A percentile compares a stretch with the other conserved stretches of the same genome.
Conservation (phyloP, 2,888 invertebrate genomes). For the Microctonus hyperodae region DNA sequence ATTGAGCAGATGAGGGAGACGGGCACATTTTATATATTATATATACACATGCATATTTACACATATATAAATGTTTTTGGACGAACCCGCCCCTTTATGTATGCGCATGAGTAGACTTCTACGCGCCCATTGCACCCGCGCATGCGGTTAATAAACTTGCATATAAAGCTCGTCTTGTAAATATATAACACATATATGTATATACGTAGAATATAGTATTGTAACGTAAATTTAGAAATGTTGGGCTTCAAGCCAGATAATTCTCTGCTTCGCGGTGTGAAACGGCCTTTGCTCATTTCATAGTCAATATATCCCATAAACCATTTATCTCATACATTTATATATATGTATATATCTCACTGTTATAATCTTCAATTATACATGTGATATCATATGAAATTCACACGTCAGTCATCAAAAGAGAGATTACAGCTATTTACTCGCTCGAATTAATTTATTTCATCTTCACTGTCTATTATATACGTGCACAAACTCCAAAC, state of each 20-base stretch:
- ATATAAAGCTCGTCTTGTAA: too few relatives aligned
- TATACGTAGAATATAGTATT: constrained; percentile 23
- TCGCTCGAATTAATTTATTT: not conserved
- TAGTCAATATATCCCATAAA: constrained; percentile 56
- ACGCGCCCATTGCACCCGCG: constrained; percentile 30
- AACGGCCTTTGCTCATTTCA: constrained; percentile 59
- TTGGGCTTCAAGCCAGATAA: constrained; percentile 55
- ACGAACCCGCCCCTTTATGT: constrained; percentile 32
- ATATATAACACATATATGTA: not conserved
- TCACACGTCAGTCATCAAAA: not conserved
- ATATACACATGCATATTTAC: not conserved
- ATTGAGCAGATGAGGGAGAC: not conserved
- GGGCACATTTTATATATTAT: not conserved
- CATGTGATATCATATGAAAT: constrained; percentile 12
- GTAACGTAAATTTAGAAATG: constrained; percentile 52
- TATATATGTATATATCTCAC: constrained; percentile 16
- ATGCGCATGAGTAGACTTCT: constrained; percentile 33
- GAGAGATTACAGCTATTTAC: not conserved
- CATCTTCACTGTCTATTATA: too few relatives aligned
- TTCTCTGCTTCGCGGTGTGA: constrained; percentile 57
- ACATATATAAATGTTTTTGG: not conserved
- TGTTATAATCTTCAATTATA: constrained; percentile 26
- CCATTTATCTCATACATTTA: constrained; percentile 43
- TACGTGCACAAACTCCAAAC: too few relatives aligned
- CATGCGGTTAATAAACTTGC: not conserved